Percentiles rank a stretch among this genome's conserved stretches.
These are phyloP conservation scores for Syngnathus floridae DNA, from an alignment of 2,113 vertebrate species.

Conservation along the genomic window DNA sequence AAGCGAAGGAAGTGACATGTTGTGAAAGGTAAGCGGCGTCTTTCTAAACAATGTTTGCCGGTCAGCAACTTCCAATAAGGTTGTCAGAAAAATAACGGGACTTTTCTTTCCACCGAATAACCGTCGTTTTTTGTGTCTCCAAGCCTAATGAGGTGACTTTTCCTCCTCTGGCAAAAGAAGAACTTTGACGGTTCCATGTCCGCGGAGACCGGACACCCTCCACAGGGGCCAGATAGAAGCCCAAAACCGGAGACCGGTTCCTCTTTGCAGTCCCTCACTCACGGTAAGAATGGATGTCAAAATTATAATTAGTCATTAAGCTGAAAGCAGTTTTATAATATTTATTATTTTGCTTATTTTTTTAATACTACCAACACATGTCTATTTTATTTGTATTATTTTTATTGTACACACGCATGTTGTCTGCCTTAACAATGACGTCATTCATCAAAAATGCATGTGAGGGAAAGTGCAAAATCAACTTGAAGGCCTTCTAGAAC, in stretches of 20 bases:
- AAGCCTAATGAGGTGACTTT: not conserved
- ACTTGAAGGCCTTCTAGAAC: not conserved
- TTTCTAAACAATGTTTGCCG: conserved; percentile 9
- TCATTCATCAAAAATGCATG: conserved; percentile 1
- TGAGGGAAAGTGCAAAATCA: not conserved
- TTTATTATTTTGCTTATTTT: too few species aligned
- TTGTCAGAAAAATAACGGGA: not conserved
- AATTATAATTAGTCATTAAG: too few species aligned
- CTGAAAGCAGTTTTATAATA: too few species aligned
- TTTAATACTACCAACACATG: too few species aligned
- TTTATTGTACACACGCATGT: too few species aligned
- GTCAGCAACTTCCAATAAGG: not conserved
- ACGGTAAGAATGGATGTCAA: conserved; percentile 68
- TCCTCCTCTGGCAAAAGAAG: conserved; percentile 50
- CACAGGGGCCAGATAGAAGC: conserved; percentile 73
- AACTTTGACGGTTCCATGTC: conserved; percentile 86
- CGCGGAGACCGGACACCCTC: conserved; percentile 75
- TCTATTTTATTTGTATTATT: too few species aligned
- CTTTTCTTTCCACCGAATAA: not conserved
- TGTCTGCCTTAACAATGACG: conserved; percentile 11
- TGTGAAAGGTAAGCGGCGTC: conserved; percentile 61
- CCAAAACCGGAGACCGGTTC: conserved; percentile 69
- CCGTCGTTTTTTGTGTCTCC: not conserved
- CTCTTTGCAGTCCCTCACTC: conserved; percentile 65
- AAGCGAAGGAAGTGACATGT: conserved; percentile 66